These are phyloP conservation scores for Manacus vitellinus DNA, from an alignment of 2,113 vertebrate genomes.

Conservation along the genomic window DNA sequence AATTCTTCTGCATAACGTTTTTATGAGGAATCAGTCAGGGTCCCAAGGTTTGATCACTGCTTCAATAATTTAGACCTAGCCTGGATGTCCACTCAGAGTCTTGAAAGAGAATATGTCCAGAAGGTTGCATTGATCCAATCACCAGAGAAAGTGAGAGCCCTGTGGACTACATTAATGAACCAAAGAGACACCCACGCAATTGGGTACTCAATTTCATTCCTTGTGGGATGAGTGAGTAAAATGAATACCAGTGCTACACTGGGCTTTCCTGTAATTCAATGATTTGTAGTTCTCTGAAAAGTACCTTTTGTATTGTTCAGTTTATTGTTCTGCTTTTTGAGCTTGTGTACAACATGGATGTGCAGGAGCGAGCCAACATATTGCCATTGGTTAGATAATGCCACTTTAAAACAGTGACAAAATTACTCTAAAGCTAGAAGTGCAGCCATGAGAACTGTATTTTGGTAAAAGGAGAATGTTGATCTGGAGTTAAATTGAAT, in stretches of 20 bases:
- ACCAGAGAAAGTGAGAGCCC: neutral
- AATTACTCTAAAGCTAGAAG: neutral
- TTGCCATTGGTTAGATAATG: neutral
- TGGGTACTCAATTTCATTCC: neutral
- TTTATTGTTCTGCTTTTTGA: neutral
- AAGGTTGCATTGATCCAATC: neutral
- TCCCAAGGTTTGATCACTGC: neutral
- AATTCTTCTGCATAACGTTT: neutral
- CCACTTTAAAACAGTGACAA: neutral
- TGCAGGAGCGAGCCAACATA: neutral
- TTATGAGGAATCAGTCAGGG: neutral
- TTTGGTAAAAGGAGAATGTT: neutral
- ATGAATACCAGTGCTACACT: neutral
- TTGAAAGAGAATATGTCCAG: neutral
- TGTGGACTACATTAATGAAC: neutral
- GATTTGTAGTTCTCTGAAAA: neutral
- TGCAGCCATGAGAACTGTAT: neutral
- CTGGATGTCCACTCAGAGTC: neutral
- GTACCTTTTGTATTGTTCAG: neutral
- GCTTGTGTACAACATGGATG: neutral
- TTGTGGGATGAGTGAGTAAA: neutral
- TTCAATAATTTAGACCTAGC: neutral
- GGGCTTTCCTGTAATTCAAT: neutral
- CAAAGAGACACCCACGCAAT: neutral
- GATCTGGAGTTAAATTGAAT: constrained; percentile 33